Conservation (phyloP, 2,113 vertebrate genomes). For the Castor canadensis region DNA sequence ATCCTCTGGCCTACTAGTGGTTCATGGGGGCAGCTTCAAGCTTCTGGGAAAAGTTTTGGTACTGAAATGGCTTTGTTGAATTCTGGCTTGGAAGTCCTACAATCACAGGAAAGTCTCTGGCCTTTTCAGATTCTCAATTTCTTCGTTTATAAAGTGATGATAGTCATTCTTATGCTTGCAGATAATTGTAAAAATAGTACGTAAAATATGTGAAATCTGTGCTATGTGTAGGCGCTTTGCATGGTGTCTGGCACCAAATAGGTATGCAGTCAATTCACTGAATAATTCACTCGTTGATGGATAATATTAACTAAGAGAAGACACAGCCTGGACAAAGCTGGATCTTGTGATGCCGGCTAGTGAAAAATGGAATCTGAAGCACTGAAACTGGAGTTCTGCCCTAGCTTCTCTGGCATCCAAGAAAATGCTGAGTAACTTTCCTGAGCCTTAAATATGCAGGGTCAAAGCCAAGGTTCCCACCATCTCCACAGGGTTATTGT, state of each 20-base stretch:
- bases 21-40: neutral
- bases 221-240: neutral
- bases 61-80: neutral
- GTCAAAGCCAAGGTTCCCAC: neutral
- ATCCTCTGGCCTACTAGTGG: neutral
- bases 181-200: neutral
- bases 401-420: neutral
- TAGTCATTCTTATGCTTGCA: neutral
- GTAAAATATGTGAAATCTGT: neutral
- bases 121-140: neutral
- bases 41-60: neutral
- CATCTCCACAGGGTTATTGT: neutral
- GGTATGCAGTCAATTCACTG: neutral
- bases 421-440: neutral
- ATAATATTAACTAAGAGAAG: neutral
- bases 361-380: neutral
- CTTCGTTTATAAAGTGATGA: neutral
- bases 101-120: neutral
- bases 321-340: neutral
- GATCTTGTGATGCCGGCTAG: neutral
- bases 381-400: neutral
- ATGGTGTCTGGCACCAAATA: neutral
- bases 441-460: neutral
- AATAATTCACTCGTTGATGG: conserved; percentile 1
- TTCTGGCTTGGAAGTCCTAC: neutral